phyloP scores from a whole-genome alignment of 37 sponge, comb jelly and placozoan genomes.

The Bolinopsis microptera region DNA sequence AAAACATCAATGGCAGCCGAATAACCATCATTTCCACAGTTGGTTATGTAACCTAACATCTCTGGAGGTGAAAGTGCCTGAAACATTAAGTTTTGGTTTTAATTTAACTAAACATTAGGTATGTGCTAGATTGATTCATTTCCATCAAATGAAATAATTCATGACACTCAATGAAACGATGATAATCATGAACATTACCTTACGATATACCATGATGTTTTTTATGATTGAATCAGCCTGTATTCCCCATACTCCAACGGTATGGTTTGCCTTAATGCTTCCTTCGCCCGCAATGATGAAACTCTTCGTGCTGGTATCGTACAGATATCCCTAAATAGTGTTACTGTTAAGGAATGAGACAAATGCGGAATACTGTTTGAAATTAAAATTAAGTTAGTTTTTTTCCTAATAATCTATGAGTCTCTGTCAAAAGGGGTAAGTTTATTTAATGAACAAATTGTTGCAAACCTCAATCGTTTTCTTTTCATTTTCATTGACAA shows the following conservation, averaged over 20 bases:
- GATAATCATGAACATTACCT: too few relatives aligned
- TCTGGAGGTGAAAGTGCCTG: not conserved
- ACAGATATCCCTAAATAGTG: not conserved
- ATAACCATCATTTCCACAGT: not conserved
- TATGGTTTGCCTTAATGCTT: not conserved
- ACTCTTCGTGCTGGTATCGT: not conserved
- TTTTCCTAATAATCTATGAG: too few relatives aligned
- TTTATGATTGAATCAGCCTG: not conserved
- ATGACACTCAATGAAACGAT: too few relatives aligned
- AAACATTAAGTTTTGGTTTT: too few relatives aligned
- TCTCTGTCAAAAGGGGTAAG: too few relatives aligned
- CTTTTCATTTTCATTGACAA: too few relatives aligned
- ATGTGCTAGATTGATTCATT: too few relatives aligned
- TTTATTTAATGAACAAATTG: not conserved
- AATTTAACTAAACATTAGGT: too few relatives aligned
- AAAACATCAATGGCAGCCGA: not conserved
- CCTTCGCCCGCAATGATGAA: not conserved
- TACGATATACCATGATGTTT: not conserved
- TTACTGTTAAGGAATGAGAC: too few relatives aligned
- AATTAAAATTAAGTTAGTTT: too few relatives aligned
- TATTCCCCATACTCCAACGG: not conserved
- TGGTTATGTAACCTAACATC: not conserved
- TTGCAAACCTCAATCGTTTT: not conserved
- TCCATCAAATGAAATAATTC: too few relatives aligned
- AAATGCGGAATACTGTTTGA: too few relatives aligned